Percentiles rank a stretch among this genome's conserved stretches.
Evolutionary conservation across 1,140 invertebrate genomes (phyloP).

Genomic region (Bactericera cockerelli): DNA sequence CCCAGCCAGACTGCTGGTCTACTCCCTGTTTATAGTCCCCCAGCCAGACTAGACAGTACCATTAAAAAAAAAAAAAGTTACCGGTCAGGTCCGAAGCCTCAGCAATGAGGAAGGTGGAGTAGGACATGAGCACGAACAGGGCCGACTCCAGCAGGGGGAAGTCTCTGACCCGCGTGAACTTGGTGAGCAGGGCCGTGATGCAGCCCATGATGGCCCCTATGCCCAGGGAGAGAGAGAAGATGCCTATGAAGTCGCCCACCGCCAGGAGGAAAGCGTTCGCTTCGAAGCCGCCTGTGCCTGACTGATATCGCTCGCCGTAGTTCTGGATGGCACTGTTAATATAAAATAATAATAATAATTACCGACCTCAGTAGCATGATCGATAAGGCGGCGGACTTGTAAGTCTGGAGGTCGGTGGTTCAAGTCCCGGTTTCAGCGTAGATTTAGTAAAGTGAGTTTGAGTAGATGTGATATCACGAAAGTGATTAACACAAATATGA

Average conservation of each 20-base stretch:
- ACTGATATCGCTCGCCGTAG: slow-evolving; percentile 62
- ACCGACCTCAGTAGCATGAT: no score
- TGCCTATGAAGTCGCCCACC: slow-evolving; percentile 77
- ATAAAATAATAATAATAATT: no score
- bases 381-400: no score
- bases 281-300: slow-evolving; percentile 62
- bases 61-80: slow-evolving; percentile 33
- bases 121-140: slow-evolving; percentile 94
- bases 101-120: slow-evolving; percentile 89
- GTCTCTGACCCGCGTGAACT: slow-evolving; percentile 85
- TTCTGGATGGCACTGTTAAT: slow-evolving; percentile 83
- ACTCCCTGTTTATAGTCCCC: no score
- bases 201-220: slow-evolving; percentile 87
- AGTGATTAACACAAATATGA: no score
- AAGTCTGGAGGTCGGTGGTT: no score
- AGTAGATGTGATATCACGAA: no score
- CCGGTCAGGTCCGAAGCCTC: slow-evolving; percentile 91
- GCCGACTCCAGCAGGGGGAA: slow-evolving; percentile 93
- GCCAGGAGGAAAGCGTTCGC: slow-evolving; percentile 74
- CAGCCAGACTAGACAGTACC: no score
- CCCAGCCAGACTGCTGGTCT: no score
- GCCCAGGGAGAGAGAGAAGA: slow-evolving; percentile 78
- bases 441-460: no score
- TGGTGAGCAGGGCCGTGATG: slow-evolving; percentile 85
- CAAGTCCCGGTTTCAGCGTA: no score